A percentile compares a stretch with the other conserved stretches of the same genome.
Evolutionary conservation across 2,888 invertebrate species (phyloP).

Genomic region (Aleiodes alternator): DNA sequence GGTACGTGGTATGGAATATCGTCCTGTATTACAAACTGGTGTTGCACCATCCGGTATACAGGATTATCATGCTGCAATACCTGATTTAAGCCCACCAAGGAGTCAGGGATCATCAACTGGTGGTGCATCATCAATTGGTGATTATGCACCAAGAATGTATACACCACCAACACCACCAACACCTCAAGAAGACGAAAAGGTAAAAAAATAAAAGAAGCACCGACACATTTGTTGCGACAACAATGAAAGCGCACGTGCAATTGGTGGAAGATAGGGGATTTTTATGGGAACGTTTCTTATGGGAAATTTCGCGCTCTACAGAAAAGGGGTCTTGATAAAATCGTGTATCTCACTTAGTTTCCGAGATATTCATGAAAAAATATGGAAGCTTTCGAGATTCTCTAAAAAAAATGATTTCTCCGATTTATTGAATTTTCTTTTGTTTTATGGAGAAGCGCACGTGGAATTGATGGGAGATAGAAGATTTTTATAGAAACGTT

Average conservation of each 20-base stretch:
- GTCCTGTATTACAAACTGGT: slow-evolving; percentile 76
- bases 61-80: slow-evolving; percentile 74
- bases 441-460: no score
- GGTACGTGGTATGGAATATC: slow-evolving; percentile 78
- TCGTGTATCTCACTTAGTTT: no score
- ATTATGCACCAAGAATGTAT: slow-evolving; percentile 74
- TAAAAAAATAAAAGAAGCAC: slow-evolving; percentile 58
- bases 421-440: no score
- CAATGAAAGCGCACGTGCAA: neutral
- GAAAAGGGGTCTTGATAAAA: no score
- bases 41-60: slow-evolving; percentile 67
- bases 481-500: no score
- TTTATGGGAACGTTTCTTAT: no score
- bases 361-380: no score
- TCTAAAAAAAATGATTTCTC: no score
- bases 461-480: no score
- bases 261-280: neutral
- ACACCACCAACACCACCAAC: slow-evolving; percentile 74
- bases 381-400: no score
- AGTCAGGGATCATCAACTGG: slow-evolving; percentile 74
- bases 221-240: neutral
- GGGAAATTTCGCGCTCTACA: no score
- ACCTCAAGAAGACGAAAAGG: slow-evolving; percentile 74
- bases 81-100: slow-evolving; percentile 73
- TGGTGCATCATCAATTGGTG: slow-evolving; percentile 73